Evolutionary conservation across 2,113 vertebrate species (phyloP).

Genomic region (Eptesicus fuscus): DNA sequence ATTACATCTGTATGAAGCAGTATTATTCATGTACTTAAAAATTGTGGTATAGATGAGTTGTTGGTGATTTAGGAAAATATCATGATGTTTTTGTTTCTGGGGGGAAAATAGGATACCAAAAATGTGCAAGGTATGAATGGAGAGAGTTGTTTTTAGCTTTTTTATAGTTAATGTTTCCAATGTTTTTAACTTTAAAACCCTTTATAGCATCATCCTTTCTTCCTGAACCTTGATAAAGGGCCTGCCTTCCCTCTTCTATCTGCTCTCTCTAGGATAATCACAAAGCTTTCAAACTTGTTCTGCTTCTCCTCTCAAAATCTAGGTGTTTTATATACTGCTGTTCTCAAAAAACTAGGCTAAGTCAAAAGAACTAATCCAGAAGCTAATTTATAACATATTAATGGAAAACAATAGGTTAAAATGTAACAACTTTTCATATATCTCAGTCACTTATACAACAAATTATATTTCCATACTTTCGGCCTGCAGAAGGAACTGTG

Average conservation of each 20-base stretch:
- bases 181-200: neutral
- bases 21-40: constrained; percentile 2
- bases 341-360: neutral
- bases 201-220: neutral
- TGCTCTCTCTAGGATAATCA: neutral
- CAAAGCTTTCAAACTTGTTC: neutral
- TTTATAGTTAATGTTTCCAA: neutral
- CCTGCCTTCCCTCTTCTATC: neutral
- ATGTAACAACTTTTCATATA: neutral
- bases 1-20: neutral
- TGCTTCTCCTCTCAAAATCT: neutral
- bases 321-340: neutral
- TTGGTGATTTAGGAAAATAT: constrained; percentile 3
- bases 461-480: neutral
- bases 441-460: constrained; percentile 3
- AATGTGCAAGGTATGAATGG: neutral
- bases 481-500: neutral
- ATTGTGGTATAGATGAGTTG: neutral
- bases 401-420: constrained; percentile 16
- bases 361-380: neutral
- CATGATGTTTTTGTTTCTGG: neutral
- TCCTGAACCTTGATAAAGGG: neutral
- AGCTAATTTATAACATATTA: neutral
- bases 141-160: neutral
- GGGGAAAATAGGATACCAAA: neutral